Base-by-base conservation (phyloP, 2,113 vertebrate genomes). In the Rana temporaria region DNA sequence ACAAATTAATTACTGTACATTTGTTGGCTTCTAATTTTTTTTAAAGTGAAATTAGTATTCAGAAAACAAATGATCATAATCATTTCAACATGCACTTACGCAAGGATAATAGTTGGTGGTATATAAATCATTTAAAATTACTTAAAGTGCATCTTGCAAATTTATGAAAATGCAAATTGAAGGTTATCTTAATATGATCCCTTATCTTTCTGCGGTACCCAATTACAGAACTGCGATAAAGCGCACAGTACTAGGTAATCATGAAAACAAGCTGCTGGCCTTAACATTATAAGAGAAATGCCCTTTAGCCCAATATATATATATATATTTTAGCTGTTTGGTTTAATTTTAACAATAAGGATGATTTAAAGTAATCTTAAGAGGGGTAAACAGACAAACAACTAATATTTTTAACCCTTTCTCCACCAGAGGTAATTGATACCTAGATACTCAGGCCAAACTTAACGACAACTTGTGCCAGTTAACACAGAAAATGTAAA, bases 151-250 rank as follows among this genome's bases (percentile, higher is more conserved):
- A 57, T 68, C 64, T 11, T 30, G 24, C 52, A 67, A 57, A 34
- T 68, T 30, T 67, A 78, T 79, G 77, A 12, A 57, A 67, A 78
- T 65, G 38, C 16, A 78, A 78, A 56, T 67, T 56, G 52, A 79
- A 79, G 30, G 52, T 79, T 79, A 79, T 62, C 74, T 64, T 4
- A 59, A 77, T 48, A 26, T 64, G 17, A 62, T 64, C 60, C 57
- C 30, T 77, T 77, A 77, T 77, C 32, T 62, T 38, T 19, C 24
- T 38, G 9, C 16, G 19, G 34, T 24, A 64, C 17, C 53, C 64
- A 77, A 77, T 77, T 77, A 17, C 73, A 19, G 19, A 64, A 59
- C 48, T 24, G 42, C 4, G 71, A 74, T 74, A 74, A 74, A 22
- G 56, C 71, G 30, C 59, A 60, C 18, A 48, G 55, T 59, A 59